phyloP scores from a whole-genome alignment of 1,140 invertebrate genomes.

The Phymastichus coffea region DNA sequence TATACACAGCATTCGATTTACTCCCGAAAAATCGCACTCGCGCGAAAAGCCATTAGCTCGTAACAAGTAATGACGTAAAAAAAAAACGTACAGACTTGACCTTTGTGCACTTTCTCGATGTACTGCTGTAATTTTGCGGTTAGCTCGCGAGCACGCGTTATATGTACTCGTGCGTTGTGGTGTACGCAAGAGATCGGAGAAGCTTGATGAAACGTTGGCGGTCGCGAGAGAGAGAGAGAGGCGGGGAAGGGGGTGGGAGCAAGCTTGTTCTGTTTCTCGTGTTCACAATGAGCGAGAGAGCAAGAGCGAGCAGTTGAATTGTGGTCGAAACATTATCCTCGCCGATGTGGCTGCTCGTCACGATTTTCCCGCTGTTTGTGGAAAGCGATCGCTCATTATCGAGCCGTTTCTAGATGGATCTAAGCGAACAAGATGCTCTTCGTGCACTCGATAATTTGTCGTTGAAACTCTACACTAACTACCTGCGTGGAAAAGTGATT shows the following conservation, averaged over 20 bases:
- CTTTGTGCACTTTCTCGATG: not conserved
- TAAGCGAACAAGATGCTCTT: too few relatives aligned
- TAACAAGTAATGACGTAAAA: too few relatives aligned
- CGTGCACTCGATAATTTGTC: too few relatives aligned
- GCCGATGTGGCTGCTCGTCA: too few relatives aligned
- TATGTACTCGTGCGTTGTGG: not conserved
- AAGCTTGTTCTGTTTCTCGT: not conserved
- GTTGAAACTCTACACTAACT: too few relatives aligned
- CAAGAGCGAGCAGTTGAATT: not conserved
- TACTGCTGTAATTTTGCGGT: slow-evolving; percentile 19
- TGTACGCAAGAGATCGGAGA: not conserved
- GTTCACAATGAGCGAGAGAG: slow-evolving; percentile 3
- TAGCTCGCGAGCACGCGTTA: not conserved
- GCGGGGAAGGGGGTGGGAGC: too few relatives aligned
- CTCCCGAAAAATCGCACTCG: too few relatives aligned
- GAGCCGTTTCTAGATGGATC: too few relatives aligned
- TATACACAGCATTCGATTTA: not conserved
- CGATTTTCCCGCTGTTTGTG: not conserved
- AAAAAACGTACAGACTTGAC: too few relatives aligned
- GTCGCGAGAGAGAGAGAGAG: not conserved
- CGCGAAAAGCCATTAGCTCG: too few relatives aligned
- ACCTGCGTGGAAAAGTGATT: too few relatives aligned
- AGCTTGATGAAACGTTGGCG: slow-evolving; percentile 19
- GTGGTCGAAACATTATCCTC: not conserved
- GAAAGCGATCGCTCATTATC: slow-evolving; percentile 7